Base-by-base conservation (phyloP, 2,888 invertebrate species). In the Zele albiditarsus region DNA sequence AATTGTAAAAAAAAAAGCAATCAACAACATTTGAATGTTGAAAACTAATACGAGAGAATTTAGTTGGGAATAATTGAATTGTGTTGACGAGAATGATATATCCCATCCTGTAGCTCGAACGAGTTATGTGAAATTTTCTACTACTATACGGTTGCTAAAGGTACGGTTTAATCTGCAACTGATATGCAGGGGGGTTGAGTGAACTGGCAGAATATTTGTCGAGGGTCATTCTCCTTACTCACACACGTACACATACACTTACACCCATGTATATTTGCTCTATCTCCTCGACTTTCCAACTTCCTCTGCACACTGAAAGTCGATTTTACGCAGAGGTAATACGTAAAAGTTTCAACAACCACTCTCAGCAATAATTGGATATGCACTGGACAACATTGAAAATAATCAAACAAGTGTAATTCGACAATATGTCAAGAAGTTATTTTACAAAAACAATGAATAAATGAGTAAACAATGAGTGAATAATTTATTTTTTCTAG, bases 301-400 rank as follows among this genome's bases (percentile, higher is more conserved):
- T 78, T 78, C 69, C 65, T 20, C n/a, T 63, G 57, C 75, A 72
- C 74, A 72, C 57, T 58, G 62, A 72, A 76, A 78, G 73, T 76
- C 78, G 66, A 77, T 77, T 79, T 73, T 49, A 72, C 76, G 20
- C 68, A 69, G 23, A 67, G 69, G 73, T 74, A 77, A 77, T 77
- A 76, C 68, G 75, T 62, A 74, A 72, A 77, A 77, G 77, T 77
- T 79, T 58, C 66, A 68, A 62, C 66, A 68, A 62, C 66, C 72
- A 53, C 62, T 31, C 70, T 27, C 38, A 27, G 57, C 27, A 33
- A 63, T 68, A 63, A 74, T 63, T 23, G 12, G 8, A 53, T 58
- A 46, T 23, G 23, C 6, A n/a, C 20, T 63, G 6, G 38, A 33
- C 33, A 33, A 63, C 16, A 16, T 63, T 63, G 6, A 20, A 20